Evolutionary conservation across 2,113 vertebrate species (phyloP), one percentile per base, ranked within the genome.

Genomic region (Dasyprocta punctata): DNA sequence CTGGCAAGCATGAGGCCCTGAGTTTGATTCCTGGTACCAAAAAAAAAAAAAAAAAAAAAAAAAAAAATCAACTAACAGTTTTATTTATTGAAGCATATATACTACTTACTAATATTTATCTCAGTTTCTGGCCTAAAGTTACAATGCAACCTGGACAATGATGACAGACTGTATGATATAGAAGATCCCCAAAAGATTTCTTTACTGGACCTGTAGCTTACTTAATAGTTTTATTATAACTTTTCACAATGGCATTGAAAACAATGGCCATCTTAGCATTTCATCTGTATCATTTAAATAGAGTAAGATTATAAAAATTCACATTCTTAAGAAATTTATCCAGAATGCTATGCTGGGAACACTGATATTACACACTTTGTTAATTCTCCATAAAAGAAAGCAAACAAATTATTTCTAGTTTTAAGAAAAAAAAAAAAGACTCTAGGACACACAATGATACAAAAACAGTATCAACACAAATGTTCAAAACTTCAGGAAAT

Each of bases 171-270:
- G 2, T 36, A 16, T 3, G 7, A 33, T 41, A 84, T 0, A 44
- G 4, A 6, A 54, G 5, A 58, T 83, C 44, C 54, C 13, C n/a
- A 60, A 84, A 92, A 82, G 82, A 71, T 20, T 47, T 89, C 26
- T 82, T 75, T 67, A 91, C 19, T 84, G 56, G n/a, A 63, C 65
- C 33, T 67, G 38, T 67, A 41, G 14, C 38, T 80, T 61, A 52
- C 0, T 69, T 44, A 90, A 82, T 33, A 80, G 58, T 63, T 91
- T 54, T n/a, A 30, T 3, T 10, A 49, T 67, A 89, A 89, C 52
- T 96, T 96, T 77, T 41, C 52, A 94, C 54, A 86, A 77, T n/a
- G 13, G 30, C 60, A 63, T 26, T 67, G 63, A 95, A 89, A 67
- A 75, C 7, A 71, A 88, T 58, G 12, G 28, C 19, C 61, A 67